Percentiles rank a stretch among this genome's conserved stretches.
Conservation (phyloP, 2,888 invertebrate species). For the Acronicta alni region DNA sequence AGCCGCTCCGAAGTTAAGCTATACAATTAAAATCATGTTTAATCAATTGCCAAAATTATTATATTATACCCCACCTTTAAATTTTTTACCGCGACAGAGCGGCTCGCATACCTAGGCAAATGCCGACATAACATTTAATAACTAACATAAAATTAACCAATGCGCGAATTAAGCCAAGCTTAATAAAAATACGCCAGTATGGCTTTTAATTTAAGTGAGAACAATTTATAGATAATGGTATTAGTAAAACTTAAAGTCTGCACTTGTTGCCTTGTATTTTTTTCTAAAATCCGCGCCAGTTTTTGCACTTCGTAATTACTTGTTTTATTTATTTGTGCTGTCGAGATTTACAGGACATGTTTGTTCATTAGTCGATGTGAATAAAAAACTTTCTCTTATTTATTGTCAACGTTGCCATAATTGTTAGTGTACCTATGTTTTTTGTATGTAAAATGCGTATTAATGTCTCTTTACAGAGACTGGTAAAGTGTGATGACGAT, state of each 20-base stretch:
- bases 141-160: slow-evolving; percentile 85
- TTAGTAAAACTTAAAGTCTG: slow-evolving; percentile 88
- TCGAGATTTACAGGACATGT: slow-evolving; percentile 73
- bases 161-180: slow-evolving; percentile 87
- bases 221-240: slow-evolving; percentile 80
- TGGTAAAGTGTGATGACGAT: slow-evolving; percentile 84
- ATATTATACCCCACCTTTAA: slow-evolving; percentile 56
- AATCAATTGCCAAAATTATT: slow-evolving; percentile 57
- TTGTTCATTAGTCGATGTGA: slow-evolving; percentile 78
- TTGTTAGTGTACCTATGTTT: slow-evolving; percentile 86
- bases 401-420: slow-evolving; percentile 89
- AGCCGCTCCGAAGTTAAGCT: slow-evolving; percentile 68
- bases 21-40: slow-evolving; percentile 55
- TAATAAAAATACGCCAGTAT: slow-evolving; percentile 80
- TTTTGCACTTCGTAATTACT: slow-evolving; percentile 70
- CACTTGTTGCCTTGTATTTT: slow-evolving; percentile 89
- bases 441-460: slow-evolving; percentile 85
- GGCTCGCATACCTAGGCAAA: slow-evolving; percentile 67
- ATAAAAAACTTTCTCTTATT: slow-evolving; percentile 83
- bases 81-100: slow-evolving; percentile 60
- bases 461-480: slow-evolving; percentile 79
- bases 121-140: slow-evolving; percentile 73
- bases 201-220: slow-evolving; percentile 79
- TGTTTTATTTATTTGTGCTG: slow-evolving; percentile 79
- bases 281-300: slow-evolving; percentile 81